These are phyloP conservation scores for Shargacucullia verbasci DNA, from an alignment of 2,888 invertebrate species.

Conservation along the genomic window DNA sequence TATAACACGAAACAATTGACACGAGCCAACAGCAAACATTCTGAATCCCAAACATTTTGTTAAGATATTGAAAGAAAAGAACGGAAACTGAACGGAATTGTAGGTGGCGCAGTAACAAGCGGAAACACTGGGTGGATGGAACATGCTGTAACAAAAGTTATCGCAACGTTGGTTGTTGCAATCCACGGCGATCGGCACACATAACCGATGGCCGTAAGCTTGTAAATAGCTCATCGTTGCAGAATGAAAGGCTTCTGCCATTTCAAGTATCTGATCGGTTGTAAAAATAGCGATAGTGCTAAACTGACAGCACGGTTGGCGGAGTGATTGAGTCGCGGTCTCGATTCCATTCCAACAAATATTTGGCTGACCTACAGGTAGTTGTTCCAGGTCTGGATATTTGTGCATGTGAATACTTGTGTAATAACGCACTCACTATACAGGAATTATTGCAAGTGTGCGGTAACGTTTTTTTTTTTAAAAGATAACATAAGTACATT, in stretches of 20 bases:
- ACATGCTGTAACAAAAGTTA: conserved; percentile 67
- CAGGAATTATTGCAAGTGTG: too few relatives aligned
- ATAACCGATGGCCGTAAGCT: conserved; percentile 65
- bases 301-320: too few relatives aligned
- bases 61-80: conserved; percentile 15
- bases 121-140: conserved; percentile 53
- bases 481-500: too few relatives aligned
- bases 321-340: too few relatives aligned
- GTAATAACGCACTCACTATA: too few relatives aligned
- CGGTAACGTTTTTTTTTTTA: too few relatives aligned
- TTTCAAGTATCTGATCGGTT: conserved; percentile 7
- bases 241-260: conserved; percentile 29
- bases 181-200: conserved; percentile 62
- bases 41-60: conserved; percentile 4
- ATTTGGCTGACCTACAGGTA: too few relatives aligned
- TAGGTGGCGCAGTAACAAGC: conserved; percentile 47
- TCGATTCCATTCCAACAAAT: too few relatives aligned
- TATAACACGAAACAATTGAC: conserved; percentile 12
- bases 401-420: too few relatives aligned
- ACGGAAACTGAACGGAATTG: conserved; percentile 32
- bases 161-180: conserved; percentile 67
- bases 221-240: conserved; percentile 31
- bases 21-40: neutral
- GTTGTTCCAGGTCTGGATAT: too few relatives aligned
- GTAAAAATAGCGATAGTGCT: too few relatives aligned